These are phyloP conservation scores for Nothobranchius kuhntae DNA, from an alignment of 2,113 vertebrate species.

Conservation along the genomic window DNA sequence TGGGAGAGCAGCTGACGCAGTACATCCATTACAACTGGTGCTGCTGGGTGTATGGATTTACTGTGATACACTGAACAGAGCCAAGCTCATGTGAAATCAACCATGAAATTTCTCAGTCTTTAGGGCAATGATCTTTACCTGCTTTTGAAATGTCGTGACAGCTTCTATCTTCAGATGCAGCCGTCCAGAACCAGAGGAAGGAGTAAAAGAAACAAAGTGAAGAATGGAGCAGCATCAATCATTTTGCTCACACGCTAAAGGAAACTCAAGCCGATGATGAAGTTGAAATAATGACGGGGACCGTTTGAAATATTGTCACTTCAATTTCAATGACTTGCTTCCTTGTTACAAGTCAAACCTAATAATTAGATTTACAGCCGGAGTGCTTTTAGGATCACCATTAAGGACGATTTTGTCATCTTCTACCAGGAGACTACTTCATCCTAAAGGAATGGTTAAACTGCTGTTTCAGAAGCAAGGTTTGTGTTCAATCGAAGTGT, in stretches of 20 bases:
- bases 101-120: background rate
- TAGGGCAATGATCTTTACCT: slow-evolving; percentile 1
- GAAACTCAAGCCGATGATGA: background rate
- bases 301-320: slow-evolving; percentile 11
- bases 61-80: background rate
- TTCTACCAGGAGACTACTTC: no score
- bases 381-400: background rate
- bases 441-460: no score
- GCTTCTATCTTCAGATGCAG: background rate
- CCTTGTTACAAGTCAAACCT: slow-evolving; percentile 7
- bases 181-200: slow-evolving; percentile 1
- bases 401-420: background rate
- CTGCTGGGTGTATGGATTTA: background rate
- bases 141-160: slow-evolving; percentile 4
- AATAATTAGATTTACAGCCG: slow-evolving; percentile 6
- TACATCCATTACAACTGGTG: background rate
- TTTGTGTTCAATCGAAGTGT: no score
- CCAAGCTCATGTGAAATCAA: slow-evolving; percentile 3
- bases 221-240: background rate
- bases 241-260: background rate
- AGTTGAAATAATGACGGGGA: background rate
- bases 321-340: background rate
- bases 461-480: no score
- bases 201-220: background rate
- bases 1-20: slow-evolving; percentile 4